Percentiles rank a stretch among this genome's conserved stretches.
Evolutionary conservation across 1,140 invertebrate genomes (phyloP).

Genomic region (Dinoponera quadriceps): DNA sequence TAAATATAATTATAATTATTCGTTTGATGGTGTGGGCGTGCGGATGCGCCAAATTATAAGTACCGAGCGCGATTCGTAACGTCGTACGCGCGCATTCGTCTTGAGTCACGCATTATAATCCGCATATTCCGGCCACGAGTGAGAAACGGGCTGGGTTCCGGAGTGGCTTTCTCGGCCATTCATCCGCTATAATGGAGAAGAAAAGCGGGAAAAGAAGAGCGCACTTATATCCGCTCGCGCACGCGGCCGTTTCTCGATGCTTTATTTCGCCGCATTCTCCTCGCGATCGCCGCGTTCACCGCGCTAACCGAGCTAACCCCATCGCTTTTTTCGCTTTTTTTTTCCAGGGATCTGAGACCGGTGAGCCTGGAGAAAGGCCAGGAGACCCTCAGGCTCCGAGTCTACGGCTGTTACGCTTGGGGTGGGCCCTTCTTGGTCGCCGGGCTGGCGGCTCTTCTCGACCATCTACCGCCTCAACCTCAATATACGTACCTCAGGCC

Average conservation of each 20-base stretch:
- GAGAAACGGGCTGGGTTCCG: background rate
- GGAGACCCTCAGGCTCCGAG: conserved; percentile 90
- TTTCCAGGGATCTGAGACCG: conserved; percentile 92
- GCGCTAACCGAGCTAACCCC: conserved; percentile 14
- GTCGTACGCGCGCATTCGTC: no score
- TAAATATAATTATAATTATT: no score
- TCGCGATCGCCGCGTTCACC: background rate
- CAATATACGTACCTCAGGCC: conserved; percentile 88
- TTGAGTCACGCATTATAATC: background rate
- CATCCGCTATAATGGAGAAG: background rate
- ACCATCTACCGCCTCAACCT: conserved; percentile 87
- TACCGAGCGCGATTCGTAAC: no score
- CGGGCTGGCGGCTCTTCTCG: conserved; percentile 89
- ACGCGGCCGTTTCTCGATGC: background rate
- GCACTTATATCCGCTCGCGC: background rate
- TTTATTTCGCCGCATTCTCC: background rate
- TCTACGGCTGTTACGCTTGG: conserved; percentile 93
- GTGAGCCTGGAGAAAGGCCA: conserved; percentile 93
- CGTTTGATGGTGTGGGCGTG: no score
- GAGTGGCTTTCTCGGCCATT: conserved; percentile 13
- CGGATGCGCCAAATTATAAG: no score
- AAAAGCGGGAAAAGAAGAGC: conserved; percentile 2
- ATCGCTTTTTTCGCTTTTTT: conserved; percentile 30
- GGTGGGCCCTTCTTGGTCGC: conserved; percentile 91
- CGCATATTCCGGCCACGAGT: background rate